Evolutionary conservation across 2,113 vertebrate genomes (phyloP).

Genomic region (Crotalus tigris): DNA sequence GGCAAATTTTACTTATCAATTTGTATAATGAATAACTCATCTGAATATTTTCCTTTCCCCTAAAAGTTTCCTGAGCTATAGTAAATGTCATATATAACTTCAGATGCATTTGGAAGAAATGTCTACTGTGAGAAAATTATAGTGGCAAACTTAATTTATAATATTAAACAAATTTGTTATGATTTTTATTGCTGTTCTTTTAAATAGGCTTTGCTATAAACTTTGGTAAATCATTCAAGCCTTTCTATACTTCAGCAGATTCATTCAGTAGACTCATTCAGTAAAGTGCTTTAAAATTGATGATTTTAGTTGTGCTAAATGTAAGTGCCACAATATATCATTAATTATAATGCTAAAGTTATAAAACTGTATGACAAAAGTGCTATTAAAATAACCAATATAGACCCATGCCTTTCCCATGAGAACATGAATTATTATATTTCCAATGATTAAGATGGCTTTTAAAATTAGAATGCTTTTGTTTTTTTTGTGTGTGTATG

Average conservation of each 20-base stretch:
- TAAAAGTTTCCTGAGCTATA: neutral
- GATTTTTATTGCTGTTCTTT: neutral
- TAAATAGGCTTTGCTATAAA: neutral
- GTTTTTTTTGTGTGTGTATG: too few relatives aligned
- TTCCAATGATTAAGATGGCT: neutral
- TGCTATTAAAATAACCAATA: neutral
- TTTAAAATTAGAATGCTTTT: neutral
- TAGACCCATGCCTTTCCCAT: neutral
- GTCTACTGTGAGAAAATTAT: neutral
- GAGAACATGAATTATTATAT: neutral
- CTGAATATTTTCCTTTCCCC: neutral
- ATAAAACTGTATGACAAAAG: neutral
- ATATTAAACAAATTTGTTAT: neutral
- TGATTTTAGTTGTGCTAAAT: neutral
- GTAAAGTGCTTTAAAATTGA: conserved; percentile 1
- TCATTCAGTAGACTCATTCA: neutral
- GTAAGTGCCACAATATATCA: neutral
- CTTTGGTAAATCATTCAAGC: neutral
- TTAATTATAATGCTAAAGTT: conserved; percentile 10
- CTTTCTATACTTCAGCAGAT: neutral
- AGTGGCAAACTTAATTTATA: neutral
- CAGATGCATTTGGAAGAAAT: neutral
- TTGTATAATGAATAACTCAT: neutral
- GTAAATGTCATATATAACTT: neutral
- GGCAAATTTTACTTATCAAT: neutral